Conservation (phyloP, 2,888 invertebrate species). For the Lasioglossum lativentre region DNA sequence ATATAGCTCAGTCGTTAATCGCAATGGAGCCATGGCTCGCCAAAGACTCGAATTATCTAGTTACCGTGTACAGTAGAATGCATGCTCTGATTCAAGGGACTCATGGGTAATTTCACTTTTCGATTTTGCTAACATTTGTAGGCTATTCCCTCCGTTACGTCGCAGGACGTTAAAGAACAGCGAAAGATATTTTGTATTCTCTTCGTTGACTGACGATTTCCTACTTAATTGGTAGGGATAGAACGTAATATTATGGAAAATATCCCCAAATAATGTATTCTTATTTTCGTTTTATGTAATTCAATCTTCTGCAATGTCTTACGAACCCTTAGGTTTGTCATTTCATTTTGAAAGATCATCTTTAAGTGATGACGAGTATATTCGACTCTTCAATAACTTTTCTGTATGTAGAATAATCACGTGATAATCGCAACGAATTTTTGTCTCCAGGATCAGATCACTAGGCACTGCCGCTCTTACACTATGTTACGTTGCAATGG, state of each 20-base stretch:
- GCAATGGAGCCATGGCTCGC: constrained; percentile 82
- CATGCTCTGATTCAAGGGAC: constrained; percentile 79
- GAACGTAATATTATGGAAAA: too few species aligned
- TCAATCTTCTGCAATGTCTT: neutral
- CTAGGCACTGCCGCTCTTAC: constrained; percentile 91
- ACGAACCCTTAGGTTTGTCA: neutral
- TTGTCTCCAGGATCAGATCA: constrained; percentile 85
- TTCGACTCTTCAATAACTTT: neutral
- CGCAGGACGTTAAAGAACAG: too few species aligned
- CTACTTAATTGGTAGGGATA: too few species aligned
- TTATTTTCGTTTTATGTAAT: neutral
- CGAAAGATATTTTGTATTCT: neutral
- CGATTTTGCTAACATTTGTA: neutral
- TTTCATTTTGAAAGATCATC: neutral
- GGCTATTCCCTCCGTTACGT: neutral
- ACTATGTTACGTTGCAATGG: constrained; percentile 90
- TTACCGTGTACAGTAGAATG: constrained; percentile 76
- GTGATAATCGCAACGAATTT: constrained; percentile 14
- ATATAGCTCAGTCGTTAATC: constrained; percentile 81
- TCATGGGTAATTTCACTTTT: constrained; percentile 74
- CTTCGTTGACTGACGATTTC: neutral
- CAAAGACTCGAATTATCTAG: constrained; percentile 73
- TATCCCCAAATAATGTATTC: too few species aligned
- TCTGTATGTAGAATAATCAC: neutral
- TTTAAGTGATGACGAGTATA: neutral